These are phyloP conservation scores for Corythaixoides concolor DNA, from an alignment of 2,113 vertebrate species.

Conservation along the genomic window DNA sequence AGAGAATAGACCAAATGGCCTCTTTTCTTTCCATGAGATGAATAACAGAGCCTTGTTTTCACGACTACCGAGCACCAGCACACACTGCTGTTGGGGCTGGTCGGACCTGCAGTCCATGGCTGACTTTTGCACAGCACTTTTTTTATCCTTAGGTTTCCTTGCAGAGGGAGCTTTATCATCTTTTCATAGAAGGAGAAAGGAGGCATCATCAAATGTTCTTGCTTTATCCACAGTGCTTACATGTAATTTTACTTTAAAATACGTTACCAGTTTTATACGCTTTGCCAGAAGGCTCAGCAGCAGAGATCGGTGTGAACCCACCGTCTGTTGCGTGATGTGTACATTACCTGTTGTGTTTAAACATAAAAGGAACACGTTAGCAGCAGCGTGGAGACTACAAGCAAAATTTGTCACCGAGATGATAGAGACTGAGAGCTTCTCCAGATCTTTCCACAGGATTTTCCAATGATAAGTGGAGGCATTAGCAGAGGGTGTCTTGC, in stretches of 20 bases:
- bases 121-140: not conserved
- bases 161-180: not conserved
- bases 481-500: not conserved
- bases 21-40: not conserved
- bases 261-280: not conserved
- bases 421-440: not conserved
- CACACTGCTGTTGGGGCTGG: not conserved
- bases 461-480: not conserved
- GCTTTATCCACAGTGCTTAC: not conserved
- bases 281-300: not conserved
- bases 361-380: not conserved
- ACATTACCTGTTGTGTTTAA: not conserved
- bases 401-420: not conserved
- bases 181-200: not conserved
- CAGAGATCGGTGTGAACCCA: not conserved
- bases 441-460: not conserved
- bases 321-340: accelerated
- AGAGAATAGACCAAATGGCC: not conserved
- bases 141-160: not conserved
- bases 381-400: not conserved
- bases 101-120: accelerated
- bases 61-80: not conserved
- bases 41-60: not conserved
- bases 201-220: not conserved
- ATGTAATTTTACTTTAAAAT: not conserved